Evolutionary conservation across 1,140 invertebrate genomes (phyloP).

Genomic region (Metaphire vulgaris): DNA sequence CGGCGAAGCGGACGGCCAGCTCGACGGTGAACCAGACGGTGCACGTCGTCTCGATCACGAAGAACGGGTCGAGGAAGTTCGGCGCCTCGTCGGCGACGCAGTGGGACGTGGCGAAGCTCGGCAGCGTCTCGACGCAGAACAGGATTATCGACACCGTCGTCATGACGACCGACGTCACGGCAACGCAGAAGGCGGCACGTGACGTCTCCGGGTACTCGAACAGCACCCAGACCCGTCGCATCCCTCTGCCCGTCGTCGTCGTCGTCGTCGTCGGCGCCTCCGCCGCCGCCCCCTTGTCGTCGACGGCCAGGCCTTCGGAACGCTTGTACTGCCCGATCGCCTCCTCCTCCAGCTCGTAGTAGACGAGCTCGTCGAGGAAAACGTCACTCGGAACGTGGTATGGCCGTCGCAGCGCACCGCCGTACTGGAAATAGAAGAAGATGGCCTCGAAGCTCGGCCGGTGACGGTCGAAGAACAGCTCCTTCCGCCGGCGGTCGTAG

Average conservation of each 20-base stretch:
- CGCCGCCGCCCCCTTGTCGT: slow-evolving; percentile 40
- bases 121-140: too few relatives aligned
- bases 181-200: slow-evolving; percentile 50
- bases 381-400: too few relatives aligned
- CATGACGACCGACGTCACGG: slow-evolving; percentile 47
- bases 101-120: slow-evolving; percentile 33
- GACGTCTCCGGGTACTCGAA: too few relatives aligned
- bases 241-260: too few relatives aligned
- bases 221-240: slow-evolving; percentile 48
- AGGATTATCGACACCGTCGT: slow-evolving; percentile 48
- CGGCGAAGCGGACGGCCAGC: slow-evolving; percentile 49
- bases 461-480: too few relatives aligned
- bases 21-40: slow-evolving; percentile 56
- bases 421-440: slow-evolving; percentile 84
- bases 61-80: too few relatives aligned
- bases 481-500: slow-evolving; percentile 46
- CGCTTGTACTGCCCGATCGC: slow-evolving; percentile 46
- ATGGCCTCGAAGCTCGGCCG: too few relatives aligned
- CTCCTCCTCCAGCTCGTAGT: slow-evolving; percentile 49
- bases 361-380: slow-evolving; percentile 48
- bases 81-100: slow-evolving; percentile 37
- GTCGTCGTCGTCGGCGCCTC: too few relatives aligned
- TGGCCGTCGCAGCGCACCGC: slow-evolving; percentile 44
- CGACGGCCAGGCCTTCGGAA: slow-evolving; percentile 46
- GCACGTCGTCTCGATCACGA: slow-evolving; percentile 50